Percentiles rank a stretch among this genome's conserved stretches.
These are phyloP conservation scores for Clarias laeviceps DNA, from an alignment of 2,797 vertebrate genomes.

Conservation along the genomic window DNA sequence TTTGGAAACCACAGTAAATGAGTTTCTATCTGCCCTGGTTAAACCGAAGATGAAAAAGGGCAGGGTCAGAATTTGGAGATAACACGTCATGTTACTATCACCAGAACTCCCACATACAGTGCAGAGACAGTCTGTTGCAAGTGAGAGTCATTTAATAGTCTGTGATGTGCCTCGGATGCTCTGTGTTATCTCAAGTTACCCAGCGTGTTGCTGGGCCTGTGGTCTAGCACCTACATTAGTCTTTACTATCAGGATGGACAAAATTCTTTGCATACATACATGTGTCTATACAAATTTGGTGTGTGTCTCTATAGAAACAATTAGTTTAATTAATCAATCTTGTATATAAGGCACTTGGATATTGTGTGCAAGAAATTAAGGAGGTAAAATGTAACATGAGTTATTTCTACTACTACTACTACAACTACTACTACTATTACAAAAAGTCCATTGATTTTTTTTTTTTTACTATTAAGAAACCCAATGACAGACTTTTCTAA, in stretches of 20 bases:
- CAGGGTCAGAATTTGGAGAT: slow-evolving; percentile 30
- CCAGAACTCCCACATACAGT: slow-evolving; percentile 43
- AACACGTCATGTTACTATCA: slow-evolving; percentile 44
- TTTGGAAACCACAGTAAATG: background rate
- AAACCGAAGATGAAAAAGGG: slow-evolving; percentile 20
- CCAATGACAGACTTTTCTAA: background rate
- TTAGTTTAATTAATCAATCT: background rate
- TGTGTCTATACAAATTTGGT: background rate
- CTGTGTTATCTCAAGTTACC: slow-evolving; percentile 24
- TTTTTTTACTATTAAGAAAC: background rate
- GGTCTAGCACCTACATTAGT: slow-evolving; percentile 16
- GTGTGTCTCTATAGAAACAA: background rate
- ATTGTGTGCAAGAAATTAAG: background rate
- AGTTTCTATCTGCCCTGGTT: slow-evolving; percentile 36
- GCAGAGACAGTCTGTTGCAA: slow-evolving; percentile 32
- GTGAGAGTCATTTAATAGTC: slow-evolving; percentile 48
- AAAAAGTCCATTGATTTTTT: background rate
- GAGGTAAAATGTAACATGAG: background rate
- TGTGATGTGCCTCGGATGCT: slow-evolving; percentile 28
- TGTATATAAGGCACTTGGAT: background rate
- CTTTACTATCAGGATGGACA: slow-evolving; percentile 6
- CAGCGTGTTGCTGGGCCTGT: slow-evolving; percentile 10
- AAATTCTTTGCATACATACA: background rate
- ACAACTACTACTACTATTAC: background rate
- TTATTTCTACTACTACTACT: background rate